Evolutionary conservation across 2,797 vertebrate genomes (phyloP).

Genomic region (Triplophysa yarkandensis): DNA sequence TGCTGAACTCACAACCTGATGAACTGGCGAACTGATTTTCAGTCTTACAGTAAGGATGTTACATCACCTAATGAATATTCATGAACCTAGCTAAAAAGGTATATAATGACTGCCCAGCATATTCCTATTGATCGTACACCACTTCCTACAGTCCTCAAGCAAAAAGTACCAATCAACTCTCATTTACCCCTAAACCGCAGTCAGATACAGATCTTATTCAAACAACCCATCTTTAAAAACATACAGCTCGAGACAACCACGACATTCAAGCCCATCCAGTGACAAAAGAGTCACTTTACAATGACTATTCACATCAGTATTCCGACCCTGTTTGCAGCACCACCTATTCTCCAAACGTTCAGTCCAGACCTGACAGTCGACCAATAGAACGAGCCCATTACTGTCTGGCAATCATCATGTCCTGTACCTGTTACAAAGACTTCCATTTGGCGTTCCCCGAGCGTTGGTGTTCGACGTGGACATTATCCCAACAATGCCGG

Average conservation of each 20-base stretch:
- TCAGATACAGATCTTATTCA: not conserved
- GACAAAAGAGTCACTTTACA: conserved; percentile 37
- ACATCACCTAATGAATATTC: not conserved
- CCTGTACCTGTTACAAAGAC: conserved; percentile 54
- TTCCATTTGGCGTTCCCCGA: conserved; percentile 46
- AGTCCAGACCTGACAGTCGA: conserved; percentile 35
- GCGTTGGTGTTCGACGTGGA: conserved; percentile 42
- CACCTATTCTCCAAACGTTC: conserved; percentile 40
- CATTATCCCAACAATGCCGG: conserved; percentile 53
- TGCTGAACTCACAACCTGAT: not conserved
- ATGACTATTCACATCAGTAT: conserved; percentile 47
- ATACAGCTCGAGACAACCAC: conserved; percentile 3
- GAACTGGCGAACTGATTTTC: not conserved
- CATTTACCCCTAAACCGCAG: not conserved
- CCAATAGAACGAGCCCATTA: conserved; percentile 46
- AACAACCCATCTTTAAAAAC: conserved; percentile 12
- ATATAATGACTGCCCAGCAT: not conserved
- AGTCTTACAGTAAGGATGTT: not conserved
- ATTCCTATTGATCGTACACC: not conserved
- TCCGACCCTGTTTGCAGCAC: conserved; percentile 34
- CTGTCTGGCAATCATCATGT: conserved; percentile 52
- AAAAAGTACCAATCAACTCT: not conserved
- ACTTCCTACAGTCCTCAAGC: not conserved
- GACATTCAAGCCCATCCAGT: conserved; percentile 37
- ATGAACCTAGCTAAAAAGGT: not conserved